Percentiles rank a stretch among this genome's conserved stretches.
Evolutionary conservation across 2,888 invertebrate species (phyloP).

Genomic region (Drosophila cognata): DNA sequence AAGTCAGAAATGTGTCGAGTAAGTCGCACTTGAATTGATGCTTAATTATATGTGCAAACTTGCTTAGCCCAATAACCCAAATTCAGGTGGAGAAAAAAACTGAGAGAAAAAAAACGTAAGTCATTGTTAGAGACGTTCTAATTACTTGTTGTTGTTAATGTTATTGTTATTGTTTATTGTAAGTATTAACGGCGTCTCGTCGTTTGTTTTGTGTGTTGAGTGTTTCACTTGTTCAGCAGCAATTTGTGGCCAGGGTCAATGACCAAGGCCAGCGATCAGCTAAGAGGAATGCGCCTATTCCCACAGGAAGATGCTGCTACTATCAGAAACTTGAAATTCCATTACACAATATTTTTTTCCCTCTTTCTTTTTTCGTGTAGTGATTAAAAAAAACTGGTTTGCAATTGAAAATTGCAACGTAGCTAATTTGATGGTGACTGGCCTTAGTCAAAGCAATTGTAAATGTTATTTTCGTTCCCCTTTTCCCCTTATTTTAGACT

Average conservation of each 20-base stretch:
- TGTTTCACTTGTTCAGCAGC: constrained; percentile 8
- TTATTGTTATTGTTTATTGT: constrained; percentile 44
- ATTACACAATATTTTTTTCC: constrained; percentile 30
- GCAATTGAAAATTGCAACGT: constrained; percentile 47
- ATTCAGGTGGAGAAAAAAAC: constrained; percentile 25
- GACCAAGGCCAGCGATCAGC: constrained; percentile 49
- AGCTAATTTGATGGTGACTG: constrained; percentile 56
- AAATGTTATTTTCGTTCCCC: constrained; percentile 27
- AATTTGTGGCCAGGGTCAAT: constrained; percentile 58
- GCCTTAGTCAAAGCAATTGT: constrained; percentile 61
- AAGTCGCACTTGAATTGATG: constrained; percentile 1
- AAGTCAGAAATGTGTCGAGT: constrained; percentile 4
- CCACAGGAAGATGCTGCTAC: constrained; percentile 59
- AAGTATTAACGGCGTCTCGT: constrained; percentile 41
- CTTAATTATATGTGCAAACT: constrained; percentile 37
- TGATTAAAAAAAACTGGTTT: constrained; percentile 70
- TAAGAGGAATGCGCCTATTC: constrained; percentile 39
- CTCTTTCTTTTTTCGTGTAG: constrained; percentile 14
- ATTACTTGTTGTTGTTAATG: constrained; percentile 32
- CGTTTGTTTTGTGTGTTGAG: constrained; percentile 21
- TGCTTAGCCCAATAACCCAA: constrained; percentile 63
- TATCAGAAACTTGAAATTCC: constrained; percentile 56
- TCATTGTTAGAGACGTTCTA: constrained; percentile 62
- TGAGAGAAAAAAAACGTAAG: constrained; percentile 29
- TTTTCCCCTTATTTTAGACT: constrained; percentile 26